A percentile compares a stretch with the other conserved stretches of the same genome.
Evolutionary conservation across 1,140 invertebrate species (phyloP).

Genomic region (Homalodisca vitripennis): DNA sequence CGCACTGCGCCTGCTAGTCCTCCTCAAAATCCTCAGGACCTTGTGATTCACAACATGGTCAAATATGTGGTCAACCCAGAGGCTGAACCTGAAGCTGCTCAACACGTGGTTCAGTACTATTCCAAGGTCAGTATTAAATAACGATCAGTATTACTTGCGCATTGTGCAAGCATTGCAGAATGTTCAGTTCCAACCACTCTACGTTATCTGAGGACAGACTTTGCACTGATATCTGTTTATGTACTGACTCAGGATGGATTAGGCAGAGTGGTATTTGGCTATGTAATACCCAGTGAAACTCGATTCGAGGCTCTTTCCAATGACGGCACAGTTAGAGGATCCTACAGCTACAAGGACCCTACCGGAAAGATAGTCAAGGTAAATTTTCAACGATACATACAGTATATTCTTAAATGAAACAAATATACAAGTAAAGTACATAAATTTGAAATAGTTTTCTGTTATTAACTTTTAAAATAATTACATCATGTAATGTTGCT

Average conservation of each 20-base stretch:
- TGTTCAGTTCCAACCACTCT: no score
- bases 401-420: no score
- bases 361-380: conserved; percentile 46
- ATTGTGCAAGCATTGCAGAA: no score
- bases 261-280: conserved; percentile 40
- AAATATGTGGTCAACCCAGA: conserved; percentile 4
- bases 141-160: no score
- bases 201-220: no score
- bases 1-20: background rate
- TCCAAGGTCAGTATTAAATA: conserved; percentile 25
- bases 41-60: conserved; percentile 7
- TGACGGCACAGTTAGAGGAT: conserved; percentile 47
- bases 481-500: no score
- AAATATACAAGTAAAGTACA: no score
- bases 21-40: no score
- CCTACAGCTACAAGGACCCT: conserved; percentile 48
- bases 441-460: no score
- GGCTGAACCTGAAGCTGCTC: conserved; percentile 17
- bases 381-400: conserved; percentile 28
- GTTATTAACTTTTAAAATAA: no score
- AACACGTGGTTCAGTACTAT: conserved; percentile 37
- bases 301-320: conserved; percentile 42
- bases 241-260: conserved; percentile 34
- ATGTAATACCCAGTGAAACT: conserved; percentile 40
- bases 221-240: background rate